These are phyloP conservation scores for Orthosia incerta DNA, from an alignment of 2,888 invertebrate genomes.

Conservation along the genomic window DNA sequence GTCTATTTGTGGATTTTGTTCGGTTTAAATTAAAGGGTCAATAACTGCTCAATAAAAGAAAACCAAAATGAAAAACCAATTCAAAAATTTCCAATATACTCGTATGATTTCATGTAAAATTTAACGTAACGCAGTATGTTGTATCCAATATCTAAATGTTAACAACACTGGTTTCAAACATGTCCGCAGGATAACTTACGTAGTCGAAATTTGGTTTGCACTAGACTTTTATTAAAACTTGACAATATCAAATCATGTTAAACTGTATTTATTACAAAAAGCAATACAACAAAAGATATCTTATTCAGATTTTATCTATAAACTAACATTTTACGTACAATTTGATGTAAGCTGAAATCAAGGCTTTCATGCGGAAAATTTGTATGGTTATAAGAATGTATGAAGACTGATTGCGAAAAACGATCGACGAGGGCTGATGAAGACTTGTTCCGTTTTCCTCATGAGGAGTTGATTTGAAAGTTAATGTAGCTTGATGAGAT, in stretches of 20 bases:
- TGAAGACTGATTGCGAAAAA: constrained; percentile 57
- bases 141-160: constrained; percentile 17
- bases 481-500: constrained; percentile 28
- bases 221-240: not conserved
- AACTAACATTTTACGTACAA: not conserved
- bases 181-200: constrained; percentile 23
- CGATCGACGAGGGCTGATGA: constrained; percentile 55
- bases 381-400: constrained; percentile 54
- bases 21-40: too few species aligned
- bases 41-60: not conserved
- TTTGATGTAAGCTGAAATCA: constrained; percentile 29
- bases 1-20: not conserved
- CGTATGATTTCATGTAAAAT: constrained; percentile 10
- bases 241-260: not conserved
- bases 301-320: not conserved
- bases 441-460: constrained; percentile 62
- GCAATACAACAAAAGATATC: not conserved
- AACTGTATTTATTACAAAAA: not conserved
- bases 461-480: constrained; percentile 33
- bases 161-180: constrained; percentile 14
- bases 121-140: constrained; percentile 24
- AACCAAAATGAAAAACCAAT: constrained; percentile 1
- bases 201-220: constrained; percentile 18
- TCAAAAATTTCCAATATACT: not conserved
- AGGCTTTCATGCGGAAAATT: constrained; percentile 42